Evolutionary conservation across 2,797 vertebrate genomes (phyloP).

Genomic region (Microtus agrestis): DNA sequence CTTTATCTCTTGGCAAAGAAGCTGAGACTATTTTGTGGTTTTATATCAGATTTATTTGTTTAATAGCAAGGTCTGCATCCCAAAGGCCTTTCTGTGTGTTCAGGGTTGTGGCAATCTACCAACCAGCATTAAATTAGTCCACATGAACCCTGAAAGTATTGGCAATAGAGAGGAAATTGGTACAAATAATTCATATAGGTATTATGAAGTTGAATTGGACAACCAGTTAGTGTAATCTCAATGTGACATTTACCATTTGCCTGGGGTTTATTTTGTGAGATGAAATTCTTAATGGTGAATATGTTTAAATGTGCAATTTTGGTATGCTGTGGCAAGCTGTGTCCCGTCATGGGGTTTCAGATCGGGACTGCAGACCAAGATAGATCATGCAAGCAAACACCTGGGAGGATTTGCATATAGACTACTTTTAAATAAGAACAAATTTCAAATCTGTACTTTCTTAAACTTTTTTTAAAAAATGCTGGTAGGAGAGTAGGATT

Average conservation of each 20-base stretch:
- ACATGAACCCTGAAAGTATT: not conserved
- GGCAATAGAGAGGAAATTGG: not conserved
- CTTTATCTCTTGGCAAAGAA: slow-evolving; percentile 19
- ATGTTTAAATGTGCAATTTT: not conserved
- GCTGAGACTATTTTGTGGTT: slow-evolving; percentile 24
- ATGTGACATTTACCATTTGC: not conserved
- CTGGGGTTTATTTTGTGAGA: slow-evolving; percentile 25
- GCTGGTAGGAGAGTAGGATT: not conserved
- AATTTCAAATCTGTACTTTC: not conserved
- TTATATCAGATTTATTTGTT: not conserved
- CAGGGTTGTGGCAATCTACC: not conserved
- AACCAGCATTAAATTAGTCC: not conserved
- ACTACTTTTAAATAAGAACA: not conserved
- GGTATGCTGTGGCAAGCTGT: not conserved
- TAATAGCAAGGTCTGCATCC: not conserved
- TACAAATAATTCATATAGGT: not conserved
- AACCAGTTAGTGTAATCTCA: not conserved
- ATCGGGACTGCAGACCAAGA: not conserved
- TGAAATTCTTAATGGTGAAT: slow-evolving; percentile 11
- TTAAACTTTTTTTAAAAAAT: not conserved
- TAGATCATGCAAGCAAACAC: not conserved
- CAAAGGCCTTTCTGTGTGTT: not conserved
- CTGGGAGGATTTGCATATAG: not conserved
- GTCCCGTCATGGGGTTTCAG: not conserved
- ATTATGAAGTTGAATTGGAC: not conserved